Evolutionary conservation across 2,113 vertebrate species (phyloP).

Genomic region (Thymallus thymallus): DNA sequence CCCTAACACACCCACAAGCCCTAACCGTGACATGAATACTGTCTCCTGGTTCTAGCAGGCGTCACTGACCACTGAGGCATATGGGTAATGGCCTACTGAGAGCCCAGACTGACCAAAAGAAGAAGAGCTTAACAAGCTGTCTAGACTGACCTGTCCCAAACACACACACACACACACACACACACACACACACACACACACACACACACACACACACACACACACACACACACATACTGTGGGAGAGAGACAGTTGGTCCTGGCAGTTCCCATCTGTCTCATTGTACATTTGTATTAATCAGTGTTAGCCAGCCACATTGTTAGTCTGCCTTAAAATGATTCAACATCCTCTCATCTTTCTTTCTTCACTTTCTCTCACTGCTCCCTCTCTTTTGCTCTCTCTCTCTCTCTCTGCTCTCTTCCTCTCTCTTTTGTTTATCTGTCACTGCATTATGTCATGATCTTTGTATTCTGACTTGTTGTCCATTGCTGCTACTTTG

Average conservation of each 20-base stretch:
- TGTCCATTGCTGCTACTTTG: slow-evolving; percentile 34
- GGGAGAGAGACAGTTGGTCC: slow-evolving; percentile 11
- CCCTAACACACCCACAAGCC: too few species aligned
- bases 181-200: neutral
- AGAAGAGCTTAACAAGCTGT: neutral
- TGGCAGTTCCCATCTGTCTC: slow-evolving; percentile 53
- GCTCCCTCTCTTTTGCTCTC: slow-evolving; percentile 37
- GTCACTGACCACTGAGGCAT: neutral
- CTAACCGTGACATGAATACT: too few species aligned
- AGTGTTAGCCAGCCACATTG: slow-evolving; percentile 29
- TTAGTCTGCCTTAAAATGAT: neutral
- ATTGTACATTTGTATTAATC: slow-evolving; percentile 24
- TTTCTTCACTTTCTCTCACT: slow-evolving; percentile 56
- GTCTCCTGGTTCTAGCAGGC: neutral
- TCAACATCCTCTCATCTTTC: slow-evolving; percentile 28
- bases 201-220: slow-evolving; percentile 8
- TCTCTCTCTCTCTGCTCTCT: slow-evolving; percentile 33
- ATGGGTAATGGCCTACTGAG: too few species aligned
- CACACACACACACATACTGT: slow-evolving; percentile 17
- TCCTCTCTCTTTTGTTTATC: slow-evolving; percentile 13
- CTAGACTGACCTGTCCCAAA: neutral
- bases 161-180: neutral
- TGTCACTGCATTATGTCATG: slow-evolving; percentile 1
- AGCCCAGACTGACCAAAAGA: too few species aligned
- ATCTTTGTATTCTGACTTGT: slow-evolving; percentile 27